Conservation (phyloP, 2,113 vertebrate genomes). For the Lethenteron reissneri region DNA sequence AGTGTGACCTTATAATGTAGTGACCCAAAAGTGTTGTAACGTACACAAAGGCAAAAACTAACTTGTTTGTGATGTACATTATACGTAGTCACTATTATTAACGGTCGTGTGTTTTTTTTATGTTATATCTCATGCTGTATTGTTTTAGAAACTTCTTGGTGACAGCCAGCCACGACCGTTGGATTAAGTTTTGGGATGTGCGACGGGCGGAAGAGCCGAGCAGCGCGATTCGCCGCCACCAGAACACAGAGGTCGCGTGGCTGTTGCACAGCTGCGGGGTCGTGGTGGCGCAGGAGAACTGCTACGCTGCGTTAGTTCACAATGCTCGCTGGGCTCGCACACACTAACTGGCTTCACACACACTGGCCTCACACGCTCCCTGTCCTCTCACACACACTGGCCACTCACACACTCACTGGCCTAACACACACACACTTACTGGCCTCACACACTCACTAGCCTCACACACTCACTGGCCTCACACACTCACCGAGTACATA, state of each 20-base stretch:
- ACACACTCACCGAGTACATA: background rate
- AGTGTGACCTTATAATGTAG: no score
- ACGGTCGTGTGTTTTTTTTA: slow-evolving; percentile 11
- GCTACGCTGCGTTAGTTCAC: slow-evolving; percentile 41
- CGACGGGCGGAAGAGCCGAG: slow-evolving; percentile 37
- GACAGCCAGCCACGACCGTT: slow-evolving; percentile 60
- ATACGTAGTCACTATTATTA: no score
- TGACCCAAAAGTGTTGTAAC: no score
- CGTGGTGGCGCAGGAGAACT: slow-evolving; percentile 48
- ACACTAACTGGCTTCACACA: background rate
- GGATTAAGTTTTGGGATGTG: slow-evolving; percentile 73
- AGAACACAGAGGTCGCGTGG: slow-evolving; percentile 64
- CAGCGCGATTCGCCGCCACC: slow-evolving; percentile 42
- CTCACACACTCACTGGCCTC: background rate
- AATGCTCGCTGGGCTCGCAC: background rate
- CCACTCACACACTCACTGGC: background rate
- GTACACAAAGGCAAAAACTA: no score
- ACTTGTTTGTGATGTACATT: no score
- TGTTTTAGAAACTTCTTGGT: slow-evolving; percentile 41
- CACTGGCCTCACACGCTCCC: background rate
- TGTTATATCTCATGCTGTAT: slow-evolving; percentile 8
- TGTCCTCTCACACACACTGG: background rate
- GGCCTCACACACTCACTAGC: background rate
- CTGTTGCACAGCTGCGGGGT: slow-evolving; percentile 46
- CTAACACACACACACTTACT: background rate